Evolutionary conservation across 2,797 vertebrate genomes (phyloP).

Genomic region (Erpetoichthys calabaricus): DNA sequence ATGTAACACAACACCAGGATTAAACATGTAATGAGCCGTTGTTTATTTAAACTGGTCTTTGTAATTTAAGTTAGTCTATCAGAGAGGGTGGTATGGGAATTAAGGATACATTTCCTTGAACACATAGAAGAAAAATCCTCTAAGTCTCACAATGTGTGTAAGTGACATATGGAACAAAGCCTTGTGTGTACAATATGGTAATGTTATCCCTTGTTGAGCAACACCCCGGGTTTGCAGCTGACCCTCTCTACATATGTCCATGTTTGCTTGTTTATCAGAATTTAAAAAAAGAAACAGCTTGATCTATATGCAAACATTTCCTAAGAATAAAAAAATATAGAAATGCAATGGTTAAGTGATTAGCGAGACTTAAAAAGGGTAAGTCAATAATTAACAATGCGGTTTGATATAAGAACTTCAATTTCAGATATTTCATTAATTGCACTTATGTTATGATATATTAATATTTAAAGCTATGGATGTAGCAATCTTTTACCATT

Average conservation of each 20-base stretch:
- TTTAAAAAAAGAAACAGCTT: neutral
- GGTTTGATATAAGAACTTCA: too few relatives aligned
- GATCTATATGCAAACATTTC: neutral
- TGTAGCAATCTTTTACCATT: too few relatives aligned
- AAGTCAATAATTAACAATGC: too few relatives aligned
- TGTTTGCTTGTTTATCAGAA: neutral
- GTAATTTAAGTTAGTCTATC: conserved; percentile 25
- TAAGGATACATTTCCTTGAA: conserved; percentile 21
- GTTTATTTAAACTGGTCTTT: conserved; percentile 27
- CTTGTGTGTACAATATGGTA: conserved; percentile 3
- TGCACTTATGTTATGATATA: too few relatives aligned
- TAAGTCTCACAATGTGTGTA: conserved; percentile 19
- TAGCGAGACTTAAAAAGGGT: too few relatives aligned
- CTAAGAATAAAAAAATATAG: conserved; percentile 9
- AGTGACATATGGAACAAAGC: conserved; percentile 15
- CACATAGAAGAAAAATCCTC: conserved; percentile 23
- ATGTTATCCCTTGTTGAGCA: neutral
- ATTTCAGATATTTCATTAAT: too few relatives aligned
- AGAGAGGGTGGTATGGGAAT: conserved; percentile 14
- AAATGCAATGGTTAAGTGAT: neutral
- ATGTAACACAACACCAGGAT: conserved; percentile 18
- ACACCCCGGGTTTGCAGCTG: neutral
- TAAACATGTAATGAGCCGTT: conserved; percentile 24
- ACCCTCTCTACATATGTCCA: too few relatives aligned
- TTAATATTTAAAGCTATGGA: too few relatives aligned